Percentiles rank a stretch among this genome's conserved stretches.
These are phyloP conservation scores for Pogona vitticeps DNA, from an alignment of 2,113 vertebrate species.

Conservation along the genomic window DNA sequence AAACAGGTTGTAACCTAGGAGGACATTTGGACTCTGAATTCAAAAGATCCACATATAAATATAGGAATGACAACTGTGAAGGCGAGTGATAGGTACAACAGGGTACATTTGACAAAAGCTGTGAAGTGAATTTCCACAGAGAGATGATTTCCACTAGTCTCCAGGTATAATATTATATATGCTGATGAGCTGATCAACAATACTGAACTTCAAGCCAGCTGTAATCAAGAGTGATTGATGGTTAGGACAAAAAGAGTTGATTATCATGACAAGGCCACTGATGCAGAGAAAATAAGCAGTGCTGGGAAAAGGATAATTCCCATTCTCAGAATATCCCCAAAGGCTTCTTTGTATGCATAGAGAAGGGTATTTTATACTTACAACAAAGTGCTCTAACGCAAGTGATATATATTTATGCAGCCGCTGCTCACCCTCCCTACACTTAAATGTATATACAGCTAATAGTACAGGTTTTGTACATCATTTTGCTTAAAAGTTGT, in stretches of 20 bases:
- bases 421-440: neutral
- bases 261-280: conserved; percentile 80
- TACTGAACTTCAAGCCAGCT: conserved; percentile 73
- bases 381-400: conserved; percentile 30
- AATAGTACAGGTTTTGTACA: conserved; percentile 26
- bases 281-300: conserved; percentile 80
- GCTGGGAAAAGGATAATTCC: conserved; percentile 74
- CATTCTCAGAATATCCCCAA: conserved; percentile 62
- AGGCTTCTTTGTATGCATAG: conserved; percentile 60
- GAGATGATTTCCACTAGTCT: conserved; percentile 74
- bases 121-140: conserved; percentile 59
- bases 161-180: conserved; percentile 81
- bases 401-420: conserved; percentile 51
- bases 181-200: conserved; percentile 80
- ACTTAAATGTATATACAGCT: conserved; percentile 21
- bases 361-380: conserved; percentile 56
- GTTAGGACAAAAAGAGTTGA: conserved; percentile 81
- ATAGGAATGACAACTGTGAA: conserved; percentile 56
- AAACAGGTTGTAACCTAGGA: conserved; percentile 36
- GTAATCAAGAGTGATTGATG: conserved; percentile 83
- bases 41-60: conserved; percentile 54
- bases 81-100: conserved; percentile 66
- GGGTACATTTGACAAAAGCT: conserved; percentile 66
- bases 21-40: conserved; percentile 46
- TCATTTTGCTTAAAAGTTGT: neutral